Conservation (phyloP, 2,113 vertebrate species). For the Sturnus vulgaris region DNA sequence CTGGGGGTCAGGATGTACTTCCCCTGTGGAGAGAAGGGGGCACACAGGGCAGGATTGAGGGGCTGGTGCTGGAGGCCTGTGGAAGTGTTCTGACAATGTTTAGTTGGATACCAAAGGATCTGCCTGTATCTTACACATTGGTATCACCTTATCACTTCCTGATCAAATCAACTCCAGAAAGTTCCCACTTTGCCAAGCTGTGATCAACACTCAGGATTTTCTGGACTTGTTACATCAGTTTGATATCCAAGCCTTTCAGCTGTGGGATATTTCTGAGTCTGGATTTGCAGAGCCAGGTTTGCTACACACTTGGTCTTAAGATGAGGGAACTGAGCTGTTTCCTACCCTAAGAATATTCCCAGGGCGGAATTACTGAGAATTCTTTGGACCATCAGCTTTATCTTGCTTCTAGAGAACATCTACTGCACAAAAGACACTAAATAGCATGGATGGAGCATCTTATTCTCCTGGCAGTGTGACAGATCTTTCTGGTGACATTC, state of each 20-base stretch:
- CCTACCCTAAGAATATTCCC: neutral
- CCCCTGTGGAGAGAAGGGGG: conserved; percentile 70
- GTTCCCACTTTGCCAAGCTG: neutral
- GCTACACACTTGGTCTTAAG: neutral
- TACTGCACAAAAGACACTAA: neutral
- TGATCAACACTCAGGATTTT: neutral
- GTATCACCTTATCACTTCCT: rapidly evolving
- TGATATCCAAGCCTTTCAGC: rapidly evolving
- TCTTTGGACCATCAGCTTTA: neutral
- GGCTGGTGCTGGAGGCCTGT: neutral
- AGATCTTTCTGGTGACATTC: neutral
- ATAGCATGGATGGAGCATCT: rapidly evolving
- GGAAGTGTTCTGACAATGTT: neutral
- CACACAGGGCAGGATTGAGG: neutral
- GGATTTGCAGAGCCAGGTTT: neutral
- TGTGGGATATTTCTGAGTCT: neutral
- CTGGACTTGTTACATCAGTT: neutral
- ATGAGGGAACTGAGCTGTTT: neutral
- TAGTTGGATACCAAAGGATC: rapidly evolving
- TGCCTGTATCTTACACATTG: neutral
- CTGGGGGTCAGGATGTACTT: conserved; percentile 91
- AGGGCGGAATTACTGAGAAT: neutral
- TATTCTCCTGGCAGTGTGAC: rapidly evolving
- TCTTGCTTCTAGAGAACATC: neutral
- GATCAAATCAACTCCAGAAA: neutral